phyloP scores from a whole-genome alignment of 2,113 vertebrate species.

The Prinia subflava region DNA sequence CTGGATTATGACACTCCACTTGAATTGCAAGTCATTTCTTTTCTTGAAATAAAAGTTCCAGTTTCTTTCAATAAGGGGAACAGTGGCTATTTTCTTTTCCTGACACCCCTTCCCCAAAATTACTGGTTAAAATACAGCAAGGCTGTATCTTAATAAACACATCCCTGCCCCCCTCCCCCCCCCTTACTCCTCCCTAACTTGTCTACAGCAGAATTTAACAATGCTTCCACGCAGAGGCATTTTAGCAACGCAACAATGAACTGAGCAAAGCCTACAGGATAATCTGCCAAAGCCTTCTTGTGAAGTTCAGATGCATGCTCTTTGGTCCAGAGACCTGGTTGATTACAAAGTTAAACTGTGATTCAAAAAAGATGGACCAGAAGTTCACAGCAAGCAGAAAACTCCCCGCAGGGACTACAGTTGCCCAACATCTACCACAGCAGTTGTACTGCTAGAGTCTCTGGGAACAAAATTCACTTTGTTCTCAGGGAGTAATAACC shows the following conservation, averaged over 20 bases:
- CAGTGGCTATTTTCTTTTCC: conserved; percentile 69
- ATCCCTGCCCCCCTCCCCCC: conserved; percentile 17
- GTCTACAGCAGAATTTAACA: conserved; percentile 69
- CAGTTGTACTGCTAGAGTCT: background rate
- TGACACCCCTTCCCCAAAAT: conserved; percentile 59
- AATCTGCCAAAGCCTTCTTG: background rate
- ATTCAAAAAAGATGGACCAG: background rate
- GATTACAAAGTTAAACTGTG: background rate
- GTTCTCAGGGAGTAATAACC: background rate
- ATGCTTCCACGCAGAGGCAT: conserved; percentile 23
- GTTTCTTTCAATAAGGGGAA: conserved; percentile 74
- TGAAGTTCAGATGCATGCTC: background rate
- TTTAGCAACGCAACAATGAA: background rate
- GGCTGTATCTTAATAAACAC: conserved; percentile 66
- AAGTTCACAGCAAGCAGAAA: background rate
- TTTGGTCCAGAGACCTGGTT: background rate
- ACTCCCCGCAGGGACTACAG: background rate
- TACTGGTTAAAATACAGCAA: conserved; percentile 77
- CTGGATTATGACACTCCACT: conserved; percentile 17
- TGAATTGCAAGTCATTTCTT: conserved; percentile 15
- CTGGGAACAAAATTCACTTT: background rate
- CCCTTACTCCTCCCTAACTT: background rate
- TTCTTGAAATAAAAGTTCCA: conserved; percentile 56
- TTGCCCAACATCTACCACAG: background rate
- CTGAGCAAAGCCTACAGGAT: background rate